Conservation (phyloP, 2,113 vertebrate species). For the Callopanchax toddi region DNA sequence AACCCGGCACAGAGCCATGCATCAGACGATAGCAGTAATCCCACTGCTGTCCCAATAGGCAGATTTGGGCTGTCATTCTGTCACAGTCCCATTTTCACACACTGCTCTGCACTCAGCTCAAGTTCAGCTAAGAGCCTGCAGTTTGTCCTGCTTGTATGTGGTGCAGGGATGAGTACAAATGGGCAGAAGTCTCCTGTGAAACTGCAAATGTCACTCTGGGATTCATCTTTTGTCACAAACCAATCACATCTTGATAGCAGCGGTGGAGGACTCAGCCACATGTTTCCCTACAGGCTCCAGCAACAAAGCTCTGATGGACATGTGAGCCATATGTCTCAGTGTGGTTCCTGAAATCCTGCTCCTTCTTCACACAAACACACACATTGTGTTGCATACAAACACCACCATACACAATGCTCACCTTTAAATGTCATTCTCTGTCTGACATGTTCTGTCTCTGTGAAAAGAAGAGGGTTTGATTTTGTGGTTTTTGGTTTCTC, state of each 20-base stretch:
- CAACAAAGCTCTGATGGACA: constrained; percentile 61
- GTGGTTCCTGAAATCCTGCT: constrained; percentile 41
- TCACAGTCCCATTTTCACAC: constrained; percentile 59
- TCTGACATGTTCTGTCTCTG: not conserved
- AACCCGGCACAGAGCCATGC: constrained; percentile 52
- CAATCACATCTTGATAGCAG: constrained; percentile 67
- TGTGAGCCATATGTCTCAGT: constrained; percentile 63
- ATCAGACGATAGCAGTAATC: constrained; percentile 40
- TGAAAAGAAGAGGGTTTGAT: constrained; percentile 33
- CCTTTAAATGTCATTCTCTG: constrained; percentile 34
- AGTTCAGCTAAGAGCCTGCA: too few species aligned
- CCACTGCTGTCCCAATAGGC: constrained; percentile 43
- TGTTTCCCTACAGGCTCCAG: constrained; percentile 42
- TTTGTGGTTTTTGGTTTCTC: constrained; percentile 42
- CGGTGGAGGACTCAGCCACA: constrained; percentile 43
- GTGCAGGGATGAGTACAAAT: constrained; percentile 5
- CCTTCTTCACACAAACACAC: constrained; percentile 33
- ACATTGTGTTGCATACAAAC: constrained; percentile 4
- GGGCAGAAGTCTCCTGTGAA: constrained; percentile 19
- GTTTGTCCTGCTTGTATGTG: constrained; percentile 13
- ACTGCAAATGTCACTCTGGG: constrained; percentile 58
- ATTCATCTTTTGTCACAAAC: constrained; percentile 65
- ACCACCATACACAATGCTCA: constrained; percentile 29
- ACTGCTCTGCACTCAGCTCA: constrained; percentile 46
- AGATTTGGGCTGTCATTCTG: constrained; percentile 55